Evolutionary conservation across 2,888 invertebrate species (phyloP).

Genomic region (Chymomyza caudatula): DNA sequence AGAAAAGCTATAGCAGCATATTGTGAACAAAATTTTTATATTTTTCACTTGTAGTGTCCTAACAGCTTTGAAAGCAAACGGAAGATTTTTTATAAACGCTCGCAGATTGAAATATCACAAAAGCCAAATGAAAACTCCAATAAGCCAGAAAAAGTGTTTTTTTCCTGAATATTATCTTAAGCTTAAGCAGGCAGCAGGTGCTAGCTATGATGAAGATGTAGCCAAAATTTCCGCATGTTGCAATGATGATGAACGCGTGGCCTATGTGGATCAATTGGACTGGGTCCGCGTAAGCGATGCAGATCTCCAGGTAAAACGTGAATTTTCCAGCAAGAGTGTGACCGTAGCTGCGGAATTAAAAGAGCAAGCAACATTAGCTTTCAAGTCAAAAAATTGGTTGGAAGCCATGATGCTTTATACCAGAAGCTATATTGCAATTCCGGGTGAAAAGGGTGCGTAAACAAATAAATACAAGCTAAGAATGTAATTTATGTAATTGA

Average conservation of each 20-base stretch:
- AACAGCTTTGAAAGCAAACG: constrained; percentile 47
- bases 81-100: background rate
- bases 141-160: constrained; percentile 78
- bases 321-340: constrained; percentile 80
- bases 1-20: constrained; percentile 48
- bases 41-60: constrained; percentile 42
- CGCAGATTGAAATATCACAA: background rate
- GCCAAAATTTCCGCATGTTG: constrained; percentile 83
- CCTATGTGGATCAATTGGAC: constrained; percentile 80
- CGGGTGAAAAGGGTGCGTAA: constrained; percentile 82
- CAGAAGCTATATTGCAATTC: constrained; percentile 83
- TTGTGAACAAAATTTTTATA: constrained; percentile 22
- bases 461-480: background rate
- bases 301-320: constrained; percentile 79
- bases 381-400: constrained; percentile 84
- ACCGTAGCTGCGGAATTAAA: constrained; percentile 83
- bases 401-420: constrained; percentile 85
- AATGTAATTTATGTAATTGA: background rate
- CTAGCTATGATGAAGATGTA: constrained; percentile 80
- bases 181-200: constrained; percentile 78
- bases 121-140: constrained; percentile 56
- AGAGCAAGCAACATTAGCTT: constrained; percentile 85
- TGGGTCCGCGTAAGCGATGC: constrained; percentile 78
- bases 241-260: constrained; percentile 83
- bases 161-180: constrained; percentile 83